Evolutionary conservation across 1,140 invertebrate genomes (phyloP).

Genomic region (Heliothis subflexa): DNA sequence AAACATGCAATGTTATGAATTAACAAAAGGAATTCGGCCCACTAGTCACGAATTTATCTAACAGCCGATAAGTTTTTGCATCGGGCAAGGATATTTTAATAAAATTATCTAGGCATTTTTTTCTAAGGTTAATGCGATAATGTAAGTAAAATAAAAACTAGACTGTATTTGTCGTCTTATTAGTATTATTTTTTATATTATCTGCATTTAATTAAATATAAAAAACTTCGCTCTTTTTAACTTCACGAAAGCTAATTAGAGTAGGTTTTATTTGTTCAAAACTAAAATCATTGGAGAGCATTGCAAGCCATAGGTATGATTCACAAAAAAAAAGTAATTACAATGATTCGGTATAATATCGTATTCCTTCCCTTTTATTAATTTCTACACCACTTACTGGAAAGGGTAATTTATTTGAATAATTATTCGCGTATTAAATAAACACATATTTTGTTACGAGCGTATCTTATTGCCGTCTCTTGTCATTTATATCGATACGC

Average conservation of each 20-base stretch:
- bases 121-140: not conserved
- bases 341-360: not conserved
- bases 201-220: not conserved
- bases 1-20: constrained; percentile 1
- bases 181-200: not conserved
- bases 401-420: not conserved
- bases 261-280: too few relatives aligned
- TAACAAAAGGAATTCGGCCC: constrained; percentile 9
- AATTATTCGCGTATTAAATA: not conserved
- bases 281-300: not conserved
- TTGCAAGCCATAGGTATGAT: too few relatives aligned
- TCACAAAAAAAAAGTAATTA: not conserved
- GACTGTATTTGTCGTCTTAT: not conserved
- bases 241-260: too few relatives aligned
- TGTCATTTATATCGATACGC: not conserved
- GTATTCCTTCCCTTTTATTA: not conserved
- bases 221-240: not conserved
- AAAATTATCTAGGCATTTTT: not conserved
- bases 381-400: not conserved
- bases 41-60: constrained; percentile 38
- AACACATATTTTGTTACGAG: too few relatives aligned
- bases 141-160: not conserved
- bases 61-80: constrained; percentile 7
- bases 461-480: not conserved
- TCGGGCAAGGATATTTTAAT: constrained; percentile 11